These are phyloP conservation scores for Kryptolebias marmoratus DNA, from an alignment of 2,113 vertebrate genomes.

Conservation along the genomic window DNA sequence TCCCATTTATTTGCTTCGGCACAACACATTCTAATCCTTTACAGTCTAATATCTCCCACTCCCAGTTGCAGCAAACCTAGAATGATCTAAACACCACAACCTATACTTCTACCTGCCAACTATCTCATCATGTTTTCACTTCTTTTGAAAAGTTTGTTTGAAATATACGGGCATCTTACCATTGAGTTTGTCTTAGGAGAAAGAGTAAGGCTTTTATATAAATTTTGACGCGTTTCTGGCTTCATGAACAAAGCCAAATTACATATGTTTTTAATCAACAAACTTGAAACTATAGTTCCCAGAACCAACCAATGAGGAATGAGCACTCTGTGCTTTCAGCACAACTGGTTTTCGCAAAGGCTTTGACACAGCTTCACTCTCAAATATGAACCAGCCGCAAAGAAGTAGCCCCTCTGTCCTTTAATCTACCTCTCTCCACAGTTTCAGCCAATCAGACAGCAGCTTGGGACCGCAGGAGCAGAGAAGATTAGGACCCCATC, in stretches of 20 bases:
- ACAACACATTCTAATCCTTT: no score
- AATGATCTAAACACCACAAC: no score
- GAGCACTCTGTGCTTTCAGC: slow-evolving; percentile 4
- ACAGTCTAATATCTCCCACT: no score
- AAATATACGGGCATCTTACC: neutral
- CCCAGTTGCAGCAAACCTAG: no score
- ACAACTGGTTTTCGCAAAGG: slow-evolving; percentile 21
- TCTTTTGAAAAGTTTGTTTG: no score
- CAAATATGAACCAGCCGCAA: slow-evolving; percentile 21
- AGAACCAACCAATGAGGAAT: neutral
- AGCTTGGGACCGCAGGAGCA: slow-evolving; percentile 30
- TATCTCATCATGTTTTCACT: no score
- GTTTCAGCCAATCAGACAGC: slow-evolving; percentile 50
- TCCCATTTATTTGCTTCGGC: no score
- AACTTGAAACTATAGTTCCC: neutral
- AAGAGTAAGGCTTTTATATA: no score
- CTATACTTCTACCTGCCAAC: no score
- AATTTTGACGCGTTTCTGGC: neutral
- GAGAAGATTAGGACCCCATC: slow-evolving; percentile 71
- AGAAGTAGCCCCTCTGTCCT: slow-evolving; percentile 38
- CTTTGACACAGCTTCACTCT: slow-evolving; percentile 20
- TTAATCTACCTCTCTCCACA: slow-evolving; percentile 48
- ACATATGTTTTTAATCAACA: neutral
- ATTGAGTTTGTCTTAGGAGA: neutral
- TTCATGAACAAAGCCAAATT: neutral